Conservation (phyloP, 2,888 invertebrate species). For the Charanyca ferruginea region DNA sequence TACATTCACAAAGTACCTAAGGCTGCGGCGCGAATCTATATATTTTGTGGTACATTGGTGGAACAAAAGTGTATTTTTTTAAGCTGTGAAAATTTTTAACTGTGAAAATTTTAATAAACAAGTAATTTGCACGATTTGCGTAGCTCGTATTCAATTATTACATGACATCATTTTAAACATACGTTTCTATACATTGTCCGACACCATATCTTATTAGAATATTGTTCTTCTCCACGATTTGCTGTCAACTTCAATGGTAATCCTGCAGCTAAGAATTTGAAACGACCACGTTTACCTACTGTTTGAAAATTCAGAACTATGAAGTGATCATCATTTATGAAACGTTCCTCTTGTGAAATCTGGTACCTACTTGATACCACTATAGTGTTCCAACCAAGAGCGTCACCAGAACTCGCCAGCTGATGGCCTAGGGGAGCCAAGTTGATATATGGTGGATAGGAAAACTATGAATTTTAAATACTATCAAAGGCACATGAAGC, state of each 20-base stretch:
- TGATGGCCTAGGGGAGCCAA: too few relatives aligned
- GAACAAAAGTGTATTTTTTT: too few relatives aligned
- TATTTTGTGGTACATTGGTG: too few relatives aligned
- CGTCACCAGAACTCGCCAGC: too few relatives aligned
- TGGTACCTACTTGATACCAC: not conserved
- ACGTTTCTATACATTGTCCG: constrained; percentile 18
- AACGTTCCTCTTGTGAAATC: not conserved
- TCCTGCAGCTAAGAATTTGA: constrained; percentile 15
- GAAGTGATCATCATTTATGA: not conserved
- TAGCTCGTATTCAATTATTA: constrained; percentile 18
- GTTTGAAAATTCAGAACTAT: constrained; percentile 14
- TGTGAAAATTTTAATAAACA: not conserved
- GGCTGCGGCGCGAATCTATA: too few relatives aligned
- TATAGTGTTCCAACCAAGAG: not conserved
- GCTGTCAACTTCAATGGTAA: constrained; percentile 31
- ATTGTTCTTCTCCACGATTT: constrained; percentile 52
- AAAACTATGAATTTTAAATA: too few relatives aligned
- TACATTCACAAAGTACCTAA: too few relatives aligned
- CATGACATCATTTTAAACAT: constrained; percentile 2
- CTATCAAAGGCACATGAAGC: too few relatives aligned
- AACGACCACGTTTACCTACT: constrained; percentile 22
- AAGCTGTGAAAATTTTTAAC: too few relatives aligned
- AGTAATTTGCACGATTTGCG: constrained; percentile 23
- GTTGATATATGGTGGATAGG: too few relatives aligned
- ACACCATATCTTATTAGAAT: constrained; percentile 17